Evolutionary conservation across 2,888 invertebrate species (phyloP).

Genomic region (Drosophila mettleri): DNA sequence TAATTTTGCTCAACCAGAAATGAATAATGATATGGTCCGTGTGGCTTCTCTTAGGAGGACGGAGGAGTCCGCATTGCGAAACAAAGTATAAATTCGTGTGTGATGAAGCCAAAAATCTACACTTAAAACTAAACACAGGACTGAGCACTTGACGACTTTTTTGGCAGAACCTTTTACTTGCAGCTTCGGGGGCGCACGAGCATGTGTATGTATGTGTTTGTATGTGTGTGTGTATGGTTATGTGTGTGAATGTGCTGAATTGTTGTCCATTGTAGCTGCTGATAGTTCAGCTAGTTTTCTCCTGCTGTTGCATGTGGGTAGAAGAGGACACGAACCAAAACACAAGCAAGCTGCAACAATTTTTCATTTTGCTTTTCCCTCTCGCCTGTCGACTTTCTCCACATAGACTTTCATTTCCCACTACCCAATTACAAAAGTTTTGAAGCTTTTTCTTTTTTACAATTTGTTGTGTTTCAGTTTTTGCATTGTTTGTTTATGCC

Average conservation of each 20-base stretch:
- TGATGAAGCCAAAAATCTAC: slow-evolving; percentile 38
- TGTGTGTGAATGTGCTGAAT: no score
- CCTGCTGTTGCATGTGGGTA: slow-evolving; percentile 20
- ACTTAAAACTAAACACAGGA: slow-evolving; percentile 32
- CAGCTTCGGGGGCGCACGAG: background rate
- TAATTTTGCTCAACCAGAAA: slow-evolving; percentile 55
- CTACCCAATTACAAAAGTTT: slow-evolving; percentile 53
- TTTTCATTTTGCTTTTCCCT: slow-evolving; percentile 20
- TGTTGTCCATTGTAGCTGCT: slow-evolving; percentile 10
- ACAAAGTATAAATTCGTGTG: slow-evolving; percentile 19
- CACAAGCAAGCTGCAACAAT: slow-evolving; percentile 35
- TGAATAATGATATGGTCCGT: slow-evolving; percentile 47
- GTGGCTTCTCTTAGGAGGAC: slow-evolving; percentile 6
- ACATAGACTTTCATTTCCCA: slow-evolving; percentile 7
- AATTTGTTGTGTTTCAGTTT: slow-evolving; percentile 43
- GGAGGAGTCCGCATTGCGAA: background rate
- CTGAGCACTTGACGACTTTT: slow-evolving; percentile 21
- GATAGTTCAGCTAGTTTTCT: slow-evolving; percentile 18
- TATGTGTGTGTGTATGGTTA: background rate
- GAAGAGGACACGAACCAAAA: slow-evolving; percentile 8
- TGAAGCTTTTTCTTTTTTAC: slow-evolving; percentile 39
- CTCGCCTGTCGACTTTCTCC: background rate
- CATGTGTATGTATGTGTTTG: background rate
- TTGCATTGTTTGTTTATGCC: slow-evolving; percentile 39
- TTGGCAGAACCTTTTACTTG: slow-evolving; percentile 23